Conservation (phyloP, 1,140 invertebrate species). For the Zaprionus ornatus region DNA sequence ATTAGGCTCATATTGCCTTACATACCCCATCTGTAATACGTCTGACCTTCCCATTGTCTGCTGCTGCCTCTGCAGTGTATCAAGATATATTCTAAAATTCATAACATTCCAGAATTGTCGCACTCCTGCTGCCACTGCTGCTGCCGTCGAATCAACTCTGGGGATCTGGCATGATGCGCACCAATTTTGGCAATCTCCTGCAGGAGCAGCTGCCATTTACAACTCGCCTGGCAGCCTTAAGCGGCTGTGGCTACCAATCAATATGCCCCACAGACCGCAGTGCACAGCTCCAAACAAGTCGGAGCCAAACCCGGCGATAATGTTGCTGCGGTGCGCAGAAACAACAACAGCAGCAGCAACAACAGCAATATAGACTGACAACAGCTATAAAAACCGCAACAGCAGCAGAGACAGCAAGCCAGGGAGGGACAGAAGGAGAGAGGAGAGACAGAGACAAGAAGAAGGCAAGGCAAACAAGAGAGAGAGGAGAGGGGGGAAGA, state of each 20-base stretch:
- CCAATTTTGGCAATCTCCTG: slow-evolving; percentile 29
- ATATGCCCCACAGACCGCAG: slow-evolving; percentile 59
- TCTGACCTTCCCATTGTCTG: no score
- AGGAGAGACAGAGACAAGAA: background rate
- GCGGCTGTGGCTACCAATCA: slow-evolving; percentile 56
- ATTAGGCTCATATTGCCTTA: no score
- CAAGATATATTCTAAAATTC: background rate
- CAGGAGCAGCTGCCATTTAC: background rate
- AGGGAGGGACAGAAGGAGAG: slow-evolving; percentile 17
- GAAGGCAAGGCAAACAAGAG: slow-evolving; percentile 45
- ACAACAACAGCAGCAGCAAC: slow-evolving; percentile 26
- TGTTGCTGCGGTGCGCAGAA: slow-evolving; percentile 73
- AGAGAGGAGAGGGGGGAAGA: background rate
- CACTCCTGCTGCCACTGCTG: background rate
- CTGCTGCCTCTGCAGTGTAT: background rate
- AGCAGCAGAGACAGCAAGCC: slow-evolving; percentile 40
- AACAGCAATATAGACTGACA: slow-evolving; percentile 33
- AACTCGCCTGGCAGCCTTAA: slow-evolving; percentile 24
- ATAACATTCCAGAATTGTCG: background rate
- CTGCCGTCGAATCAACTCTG: background rate
- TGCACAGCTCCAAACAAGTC: slow-evolving; percentile 56
- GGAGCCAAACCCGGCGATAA: slow-evolving; percentile 70
- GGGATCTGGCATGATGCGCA: slow-evolving; percentile 4
- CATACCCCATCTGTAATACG: no score
- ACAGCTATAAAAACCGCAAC: slow-evolving; percentile 30